Percentiles rank a stretch among this genome's conserved stretches.
These are phyloP conservation scores for Drosophila pseudoobscura DNA, from an alignment of 1,140 invertebrate species.

Conservation along the genomic window DNA sequence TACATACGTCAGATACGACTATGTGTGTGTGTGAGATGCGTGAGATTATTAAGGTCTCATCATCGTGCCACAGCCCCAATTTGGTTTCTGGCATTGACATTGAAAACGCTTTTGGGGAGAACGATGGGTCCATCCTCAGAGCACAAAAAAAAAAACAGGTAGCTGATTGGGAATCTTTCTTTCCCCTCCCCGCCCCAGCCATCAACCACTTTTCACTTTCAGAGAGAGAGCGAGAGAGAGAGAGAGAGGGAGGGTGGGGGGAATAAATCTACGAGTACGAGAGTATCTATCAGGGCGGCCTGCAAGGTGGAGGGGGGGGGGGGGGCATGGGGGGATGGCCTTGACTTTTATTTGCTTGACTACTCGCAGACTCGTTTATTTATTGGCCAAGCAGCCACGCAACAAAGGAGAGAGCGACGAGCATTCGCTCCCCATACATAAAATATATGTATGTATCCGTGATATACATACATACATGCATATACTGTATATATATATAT, in stretches of 20 bases:
- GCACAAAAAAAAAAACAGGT: conserved; percentile 3
- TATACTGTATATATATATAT: conserved; percentile 21
- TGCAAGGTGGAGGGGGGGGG: not conserved
- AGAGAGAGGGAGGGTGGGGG: no score
- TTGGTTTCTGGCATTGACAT: conserved; percentile 58
- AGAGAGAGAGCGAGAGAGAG: not conserved
- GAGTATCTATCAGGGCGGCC: conserved; percentile 23
- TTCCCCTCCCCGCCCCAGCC: no score
- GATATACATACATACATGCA: conserved; percentile 9
- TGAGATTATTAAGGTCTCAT: conserved; percentile 26
- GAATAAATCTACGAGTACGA: conserved; percentile 44
- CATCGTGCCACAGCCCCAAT: conserved; percentile 1
- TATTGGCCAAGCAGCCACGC: conserved; percentile 51
- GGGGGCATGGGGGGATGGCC: conserved; percentile 32
- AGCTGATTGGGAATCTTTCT: conserved; percentile 12
- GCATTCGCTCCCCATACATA: conserved; percentile 27
- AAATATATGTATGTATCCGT: conserved; percentile 8
- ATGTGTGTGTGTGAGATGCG: conserved; percentile 22
- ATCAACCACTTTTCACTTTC: conserved; percentile 32
- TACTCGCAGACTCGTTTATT: conserved; percentile 71
- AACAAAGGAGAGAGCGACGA: conserved; percentile 32
- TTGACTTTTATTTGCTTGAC: conserved; percentile 72
- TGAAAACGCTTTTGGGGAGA: conserved; percentile 36
- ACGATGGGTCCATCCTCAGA: no score
- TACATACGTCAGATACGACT: not conserved